These are phyloP conservation scores for Ferdinandea cuprea DNA, from an alignment of 2,888 invertebrate genomes.

Conservation along the genomic window DNA sequence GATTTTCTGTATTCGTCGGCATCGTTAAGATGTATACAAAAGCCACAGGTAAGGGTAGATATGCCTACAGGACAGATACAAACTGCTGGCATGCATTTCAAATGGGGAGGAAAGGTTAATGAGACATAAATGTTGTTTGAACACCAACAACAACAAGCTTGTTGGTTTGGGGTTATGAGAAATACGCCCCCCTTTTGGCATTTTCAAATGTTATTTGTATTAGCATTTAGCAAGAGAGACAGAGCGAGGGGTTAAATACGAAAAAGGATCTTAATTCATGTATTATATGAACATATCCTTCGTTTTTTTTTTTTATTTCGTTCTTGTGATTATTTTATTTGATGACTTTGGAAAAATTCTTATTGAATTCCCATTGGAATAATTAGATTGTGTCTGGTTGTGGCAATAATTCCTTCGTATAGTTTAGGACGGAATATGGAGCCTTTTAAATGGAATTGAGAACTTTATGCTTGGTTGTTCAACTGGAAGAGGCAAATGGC, in stretches of 20 bases:
- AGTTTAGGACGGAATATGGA: not conserved
- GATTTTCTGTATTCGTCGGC: constrained; percentile 29
- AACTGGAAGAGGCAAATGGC: too few species aligned
- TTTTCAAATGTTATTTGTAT: not conserved
- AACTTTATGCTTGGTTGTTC: not conserved
- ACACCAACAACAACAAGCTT: not conserved
- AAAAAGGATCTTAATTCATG: not conserved
- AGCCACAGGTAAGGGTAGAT: not conserved
- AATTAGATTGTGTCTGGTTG: constrained; percentile 8
- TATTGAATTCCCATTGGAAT: constrained; percentile 33
- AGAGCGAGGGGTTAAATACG: too few species aligned
- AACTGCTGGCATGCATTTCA: not conserved
- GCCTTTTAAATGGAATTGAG: constrained; percentile 1
- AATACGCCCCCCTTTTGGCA: not conserved
- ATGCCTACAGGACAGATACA: not conserved
- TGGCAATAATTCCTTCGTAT: not conserved
- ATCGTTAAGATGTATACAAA: not conserved
- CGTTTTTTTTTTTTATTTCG: not conserved
- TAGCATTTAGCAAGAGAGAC: not conserved
- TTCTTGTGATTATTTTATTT: constrained; percentile 22
- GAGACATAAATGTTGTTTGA: constrained; percentile 48
- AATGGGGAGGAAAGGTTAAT: constrained; percentile 29
- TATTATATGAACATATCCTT: constrained; percentile 4
- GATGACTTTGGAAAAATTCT: constrained; percentile 9
- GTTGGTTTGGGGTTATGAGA: not conserved